These are phyloP conservation scores for Colostygia pectinataria DNA, from an alignment of 2,888 invertebrate species.

Conservation along the genomic window DNA sequence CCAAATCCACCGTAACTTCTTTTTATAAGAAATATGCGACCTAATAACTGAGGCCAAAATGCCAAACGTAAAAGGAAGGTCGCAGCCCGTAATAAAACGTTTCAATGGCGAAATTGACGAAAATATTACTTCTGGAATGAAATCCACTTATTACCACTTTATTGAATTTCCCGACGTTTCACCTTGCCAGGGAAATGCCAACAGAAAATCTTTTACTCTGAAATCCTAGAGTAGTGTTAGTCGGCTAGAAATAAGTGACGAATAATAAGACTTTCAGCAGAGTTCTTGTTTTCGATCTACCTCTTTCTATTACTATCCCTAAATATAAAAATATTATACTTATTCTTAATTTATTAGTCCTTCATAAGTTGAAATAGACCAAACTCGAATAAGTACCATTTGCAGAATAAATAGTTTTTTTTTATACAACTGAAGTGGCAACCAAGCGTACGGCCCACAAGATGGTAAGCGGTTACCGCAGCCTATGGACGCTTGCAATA, in stretches of 20 bases:
- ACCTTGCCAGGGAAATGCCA: conserved; percentile 50
- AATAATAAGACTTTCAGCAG: too few species aligned
- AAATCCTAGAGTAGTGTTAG: conserved; percentile 12
- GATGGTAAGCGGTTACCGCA: too few species aligned
- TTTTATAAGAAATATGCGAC: conserved; percentile 8
- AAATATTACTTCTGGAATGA: conserved; percentile 60
- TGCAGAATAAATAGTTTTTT: too few species aligned
- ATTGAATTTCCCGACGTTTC: conserved; percentile 69
- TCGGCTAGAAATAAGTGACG: neutral
- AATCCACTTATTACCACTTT: conserved; percentile 71
- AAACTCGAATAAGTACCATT: too few species aligned
- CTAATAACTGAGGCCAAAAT: conserved; percentile 22
- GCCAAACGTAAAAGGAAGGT: conserved; percentile 36
- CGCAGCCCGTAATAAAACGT: conserved; percentile 51
- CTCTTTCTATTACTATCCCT: too few species aligned
- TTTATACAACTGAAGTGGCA: too few species aligned
- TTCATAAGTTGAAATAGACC: too few species aligned
- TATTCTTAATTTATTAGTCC: too few species aligned
- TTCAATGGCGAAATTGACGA: conserved; percentile 52
- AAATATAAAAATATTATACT: too few species aligned
- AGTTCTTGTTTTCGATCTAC: too few species aligned
- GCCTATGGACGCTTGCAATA: too few species aligned
- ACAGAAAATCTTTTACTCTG: conserved; percentile 51
- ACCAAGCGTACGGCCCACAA: too few species aligned
- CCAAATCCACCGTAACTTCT: neutral